Conservation (phyloP, 2,888 invertebrate genomes). For the Pinctada fucata region DNA sequence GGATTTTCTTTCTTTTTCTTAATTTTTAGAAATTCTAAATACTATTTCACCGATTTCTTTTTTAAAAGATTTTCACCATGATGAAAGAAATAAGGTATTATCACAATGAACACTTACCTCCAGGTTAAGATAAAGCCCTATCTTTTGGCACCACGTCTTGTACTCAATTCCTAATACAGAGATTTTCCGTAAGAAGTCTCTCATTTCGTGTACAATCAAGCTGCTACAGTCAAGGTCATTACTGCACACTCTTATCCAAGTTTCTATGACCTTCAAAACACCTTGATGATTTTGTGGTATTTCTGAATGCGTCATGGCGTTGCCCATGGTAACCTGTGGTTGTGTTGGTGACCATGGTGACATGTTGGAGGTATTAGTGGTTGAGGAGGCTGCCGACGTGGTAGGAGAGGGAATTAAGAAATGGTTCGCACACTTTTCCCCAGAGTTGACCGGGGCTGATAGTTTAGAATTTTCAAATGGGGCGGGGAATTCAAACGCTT, state of each 20-base stretch:
- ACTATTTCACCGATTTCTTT: too few species aligned
- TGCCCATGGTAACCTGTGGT: constrained; percentile 7
- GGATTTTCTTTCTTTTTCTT: too few species aligned
- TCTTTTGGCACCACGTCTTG: constrained; percentile 78
- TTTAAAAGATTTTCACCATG: too few species aligned
- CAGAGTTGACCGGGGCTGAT: neutral
- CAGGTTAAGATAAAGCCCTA: constrained; percentile 67
- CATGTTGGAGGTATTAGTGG: constrained; percentile 36
- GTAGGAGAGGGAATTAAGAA: constrained; percentile 39
- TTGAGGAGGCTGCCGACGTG: constrained; percentile 28
- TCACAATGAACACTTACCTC: constrained; percentile 72
- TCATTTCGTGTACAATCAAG: constrained; percentile 78
- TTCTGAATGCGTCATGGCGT: constrained; percentile 52
- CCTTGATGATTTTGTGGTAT: constrained; percentile 72
- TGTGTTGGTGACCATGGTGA: constrained; percentile 36
- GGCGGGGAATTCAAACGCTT: constrained; percentile 66
- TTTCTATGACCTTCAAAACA: constrained; percentile 73
- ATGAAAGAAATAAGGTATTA: too few species aligned
- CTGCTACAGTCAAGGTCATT: constrained; percentile 71
- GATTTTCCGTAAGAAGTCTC: constrained; percentile 80
- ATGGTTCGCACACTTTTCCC: constrained; percentile 18
- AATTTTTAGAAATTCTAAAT: too few species aligned
- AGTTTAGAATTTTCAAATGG: constrained; percentile 38
- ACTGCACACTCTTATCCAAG: constrained; percentile 72
- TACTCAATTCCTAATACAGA: constrained; percentile 80